Conservation (phyloP, 2,888 invertebrate species). For the Rhamnusium bicolor region DNA sequence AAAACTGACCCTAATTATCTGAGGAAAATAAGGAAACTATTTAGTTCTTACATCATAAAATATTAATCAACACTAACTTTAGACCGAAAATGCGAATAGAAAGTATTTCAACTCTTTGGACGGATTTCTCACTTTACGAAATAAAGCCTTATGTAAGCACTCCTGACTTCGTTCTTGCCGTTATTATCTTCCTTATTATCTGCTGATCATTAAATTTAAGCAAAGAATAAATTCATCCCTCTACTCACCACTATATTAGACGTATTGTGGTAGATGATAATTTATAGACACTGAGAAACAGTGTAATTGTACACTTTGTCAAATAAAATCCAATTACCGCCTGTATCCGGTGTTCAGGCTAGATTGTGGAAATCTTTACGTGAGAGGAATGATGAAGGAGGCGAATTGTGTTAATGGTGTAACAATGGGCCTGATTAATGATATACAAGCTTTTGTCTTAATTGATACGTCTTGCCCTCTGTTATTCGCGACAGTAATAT, state of each 20-base stretch:
- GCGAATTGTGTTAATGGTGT: slow-evolving; percentile 50
- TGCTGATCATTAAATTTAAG: neutral
- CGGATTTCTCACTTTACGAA: no score
- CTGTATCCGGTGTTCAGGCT: slow-evolving; percentile 43
- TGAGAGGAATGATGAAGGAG: slow-evolving; percentile 47
- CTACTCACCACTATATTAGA: neutral
- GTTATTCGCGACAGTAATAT: slow-evolving; percentile 44
- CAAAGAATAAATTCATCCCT: neutral
- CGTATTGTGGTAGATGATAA: slow-evolving; percentile 36
- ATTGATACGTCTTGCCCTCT: slow-evolving; percentile 52
- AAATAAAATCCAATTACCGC: slow-evolving; percentile 53
- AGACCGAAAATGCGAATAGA: no score
- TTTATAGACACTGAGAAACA: slow-evolving; percentile 40
- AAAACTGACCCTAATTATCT: no score
- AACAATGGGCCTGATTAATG: slow-evolving; percentile 55
- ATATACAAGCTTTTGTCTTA: slow-evolving; percentile 53
- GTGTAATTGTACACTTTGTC: slow-evolving; percentile 51
- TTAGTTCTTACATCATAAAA: no score
- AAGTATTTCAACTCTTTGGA: no score
- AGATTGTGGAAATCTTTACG: slow-evolving; percentile 51
- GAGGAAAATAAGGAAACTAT: no score
- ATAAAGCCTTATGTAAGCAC: no score
- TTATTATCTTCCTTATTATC: neutral
- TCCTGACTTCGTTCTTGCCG: no score
- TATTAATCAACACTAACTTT: no score